These are phyloP conservation scores for Chrysomela aeneicollis DNA, from an alignment of 2,888 invertebrate species.

Conservation along the genomic window DNA sequence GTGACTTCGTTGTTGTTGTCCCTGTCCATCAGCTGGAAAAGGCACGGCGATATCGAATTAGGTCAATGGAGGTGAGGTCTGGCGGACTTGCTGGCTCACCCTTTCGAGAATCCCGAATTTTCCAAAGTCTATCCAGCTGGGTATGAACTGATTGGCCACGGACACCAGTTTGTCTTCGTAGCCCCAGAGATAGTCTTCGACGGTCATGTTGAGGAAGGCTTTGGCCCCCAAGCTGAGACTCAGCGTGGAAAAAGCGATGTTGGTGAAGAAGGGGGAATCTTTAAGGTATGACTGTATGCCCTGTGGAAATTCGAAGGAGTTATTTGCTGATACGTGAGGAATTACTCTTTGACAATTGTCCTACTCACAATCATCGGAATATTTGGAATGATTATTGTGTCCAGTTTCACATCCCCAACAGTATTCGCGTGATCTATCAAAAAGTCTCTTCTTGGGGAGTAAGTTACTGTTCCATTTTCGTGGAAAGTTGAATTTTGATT, in stretches of 20 bases:
- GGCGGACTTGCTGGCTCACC: slow-evolving; percentile 62
- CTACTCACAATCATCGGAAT: slow-evolving; percentile 74
- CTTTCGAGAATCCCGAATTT: slow-evolving; percentile 83
- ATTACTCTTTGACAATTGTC: neutral
- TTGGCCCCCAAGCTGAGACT: slow-evolving; percentile 66
- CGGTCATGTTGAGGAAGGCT: slow-evolving; percentile 70
- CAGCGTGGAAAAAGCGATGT: slow-evolving; percentile 69
- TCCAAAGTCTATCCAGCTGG: slow-evolving; percentile 81
- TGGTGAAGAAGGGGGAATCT: slow-evolving; percentile 65
- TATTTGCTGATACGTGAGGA: too few species aligned
- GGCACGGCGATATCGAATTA: slow-evolving; percentile 29
- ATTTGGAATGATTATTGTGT: slow-evolving; percentile 72
- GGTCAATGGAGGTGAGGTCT: too few species aligned
- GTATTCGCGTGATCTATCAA: slow-evolving; percentile 72
- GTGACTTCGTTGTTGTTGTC: slow-evolving; percentile 69
- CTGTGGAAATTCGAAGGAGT: slow-evolving; percentile 59
- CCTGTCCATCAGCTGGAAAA: slow-evolving; percentile 65
- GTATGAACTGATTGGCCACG: slow-evolving; percentile 74
- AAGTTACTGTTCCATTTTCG: slow-evolving; percentile 71
- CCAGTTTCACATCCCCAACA: slow-evolving; percentile 68
- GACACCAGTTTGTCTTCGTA: slow-evolving; percentile 78
- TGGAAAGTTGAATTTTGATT: slow-evolving; percentile 73
- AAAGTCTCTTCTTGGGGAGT: slow-evolving; percentile 68
- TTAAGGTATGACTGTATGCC: slow-evolving; percentile 66
- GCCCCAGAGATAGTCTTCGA: slow-evolving; percentile 82